A percentile compares a stretch with the other conserved stretches of the same genome.
These are phyloP conservation scores for Okapia johnstoni DNA, from an alignment of 2,113 vertebrate genomes.

Conservation along the genomic window DNA sequence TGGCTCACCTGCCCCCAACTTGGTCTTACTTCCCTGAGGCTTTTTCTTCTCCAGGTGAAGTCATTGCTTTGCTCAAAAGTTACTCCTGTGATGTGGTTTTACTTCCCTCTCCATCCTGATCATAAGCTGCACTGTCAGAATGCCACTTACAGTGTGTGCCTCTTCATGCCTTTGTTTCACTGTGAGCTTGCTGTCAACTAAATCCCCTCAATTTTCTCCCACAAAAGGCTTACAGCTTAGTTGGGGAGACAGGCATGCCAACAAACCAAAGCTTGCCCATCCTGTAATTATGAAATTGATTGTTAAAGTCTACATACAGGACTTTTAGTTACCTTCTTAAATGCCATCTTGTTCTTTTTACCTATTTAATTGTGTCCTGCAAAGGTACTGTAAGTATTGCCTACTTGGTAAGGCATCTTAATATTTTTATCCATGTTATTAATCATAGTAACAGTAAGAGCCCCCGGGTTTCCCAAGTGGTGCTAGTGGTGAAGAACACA, in stretches of 20 bases:
- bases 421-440: neutral
- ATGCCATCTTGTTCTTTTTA: neutral
- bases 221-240: conserved; percentile 25
- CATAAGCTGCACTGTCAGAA: neutral
- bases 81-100: neutral
- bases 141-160: neutral
- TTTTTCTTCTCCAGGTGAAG: neutral
- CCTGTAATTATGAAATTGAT: conserved; percentile 37
- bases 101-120: neutral
- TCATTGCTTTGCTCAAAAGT: neutral
- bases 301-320: neutral
- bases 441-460: neutral
- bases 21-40: neutral
- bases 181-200: neutral
- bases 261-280: neutral
- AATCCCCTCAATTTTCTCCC: conserved; percentile 6
- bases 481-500: neutral
- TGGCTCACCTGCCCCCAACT: neutral
- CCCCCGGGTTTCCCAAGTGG: neutral
- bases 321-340: neutral
- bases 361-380: neutral
- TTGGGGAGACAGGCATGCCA: neutral
- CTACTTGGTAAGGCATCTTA: neutral
- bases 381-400: neutral
- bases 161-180: neutral